Percentiles rank a stretch among this genome's conserved stretches.
Conservation (phyloP, 2,113 vertebrate species). For the Rhizomys pruinosus region DNA sequence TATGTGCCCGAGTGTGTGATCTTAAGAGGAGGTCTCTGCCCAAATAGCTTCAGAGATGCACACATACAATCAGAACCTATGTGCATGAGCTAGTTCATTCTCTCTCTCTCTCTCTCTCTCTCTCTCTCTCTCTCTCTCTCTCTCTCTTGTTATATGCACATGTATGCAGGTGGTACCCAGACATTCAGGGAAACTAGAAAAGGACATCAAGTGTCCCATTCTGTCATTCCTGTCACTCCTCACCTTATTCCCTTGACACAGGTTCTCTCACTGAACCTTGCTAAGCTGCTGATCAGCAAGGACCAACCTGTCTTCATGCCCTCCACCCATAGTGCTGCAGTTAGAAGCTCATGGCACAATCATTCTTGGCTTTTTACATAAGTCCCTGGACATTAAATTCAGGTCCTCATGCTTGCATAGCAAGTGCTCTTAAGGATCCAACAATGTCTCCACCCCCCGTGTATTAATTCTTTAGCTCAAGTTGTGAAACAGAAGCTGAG, state of each 20-base stretch:
- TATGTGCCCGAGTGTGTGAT: fast-evolving
- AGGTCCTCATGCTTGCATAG: too few relatives aligned
- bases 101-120: too few relatives aligned
- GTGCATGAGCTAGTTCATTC: neutral
- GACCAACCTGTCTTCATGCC: too few relatives aligned
- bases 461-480: neutral
- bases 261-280: neutral
- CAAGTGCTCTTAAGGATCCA: too few relatives aligned
- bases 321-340: too few relatives aligned
- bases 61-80: neutral
- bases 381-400: neutral
- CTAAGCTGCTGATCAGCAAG: neutral
- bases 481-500: neutral
- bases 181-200: too few relatives aligned
- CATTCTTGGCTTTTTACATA: neutral
- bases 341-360: neutral
- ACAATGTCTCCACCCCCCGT: too few relatives aligned
- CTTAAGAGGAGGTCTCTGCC: neutral
- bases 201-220: too few relatives aligned
- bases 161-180: too few relatives aligned
- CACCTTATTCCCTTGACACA: neutral
- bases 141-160: too few relatives aligned
- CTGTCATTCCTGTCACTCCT: neutral
- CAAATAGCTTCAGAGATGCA: neutral
- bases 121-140: too few relatives aligned